Evolutionary conservation across 1,140 invertebrate species (phyloP).

Genomic region (Gonioctena quinquepunctata): DNA sequence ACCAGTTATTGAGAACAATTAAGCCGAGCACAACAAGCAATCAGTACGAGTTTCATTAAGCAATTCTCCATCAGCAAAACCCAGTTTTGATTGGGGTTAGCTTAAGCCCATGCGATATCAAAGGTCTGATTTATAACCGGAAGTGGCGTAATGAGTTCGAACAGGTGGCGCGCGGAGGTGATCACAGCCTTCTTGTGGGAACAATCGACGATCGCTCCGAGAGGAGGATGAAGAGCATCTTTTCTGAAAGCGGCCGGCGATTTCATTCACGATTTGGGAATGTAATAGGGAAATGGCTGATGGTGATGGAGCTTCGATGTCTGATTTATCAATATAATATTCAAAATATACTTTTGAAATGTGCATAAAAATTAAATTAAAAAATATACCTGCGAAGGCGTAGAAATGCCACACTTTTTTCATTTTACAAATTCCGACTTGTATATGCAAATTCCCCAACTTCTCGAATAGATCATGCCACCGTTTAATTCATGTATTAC

Average conservation of each 20-base stretch:
- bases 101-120: background rate
- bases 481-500: no score
- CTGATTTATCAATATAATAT: no score
- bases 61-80: background rate
- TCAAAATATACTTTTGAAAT: no score
- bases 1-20: background rate
- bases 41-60: background rate
- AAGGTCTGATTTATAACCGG: constrained; percentile 48
- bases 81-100: background rate
- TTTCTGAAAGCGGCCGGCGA: background rate
- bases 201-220: background rate
- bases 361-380: no score
- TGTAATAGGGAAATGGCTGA: no score
- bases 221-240: background rate
- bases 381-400: no score
- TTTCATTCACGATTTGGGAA: no score
- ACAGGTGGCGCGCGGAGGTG: constrained; percentile 44
- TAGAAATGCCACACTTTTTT: no score
- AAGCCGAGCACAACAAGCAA: background rate
- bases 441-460: no score
- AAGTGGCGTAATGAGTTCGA: constrained; percentile 48
- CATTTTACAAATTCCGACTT: no score
- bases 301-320: no score
- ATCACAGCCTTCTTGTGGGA: constrained; percentile 7
- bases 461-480: no score